A percentile compares a stretch with the other conserved stretches of the same genome.
These are phyloP conservation scores for Clepsis dumicolana DNA, from an alignment of 2,888 invertebrate species.

Conservation along the genomic window DNA sequence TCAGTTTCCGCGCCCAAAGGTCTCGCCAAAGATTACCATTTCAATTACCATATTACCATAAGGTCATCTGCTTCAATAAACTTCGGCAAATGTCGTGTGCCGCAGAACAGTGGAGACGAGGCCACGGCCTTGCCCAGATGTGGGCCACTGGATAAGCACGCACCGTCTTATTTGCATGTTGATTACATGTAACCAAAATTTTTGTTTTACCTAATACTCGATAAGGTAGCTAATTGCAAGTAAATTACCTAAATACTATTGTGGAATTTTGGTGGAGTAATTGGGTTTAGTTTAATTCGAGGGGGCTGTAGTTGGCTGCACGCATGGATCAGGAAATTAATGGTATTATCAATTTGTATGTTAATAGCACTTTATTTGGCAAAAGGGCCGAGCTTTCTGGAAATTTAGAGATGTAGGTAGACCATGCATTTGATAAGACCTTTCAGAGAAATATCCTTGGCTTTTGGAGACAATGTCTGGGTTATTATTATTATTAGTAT, in stretches of 20 bases:
- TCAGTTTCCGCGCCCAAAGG: conserved; percentile 2
- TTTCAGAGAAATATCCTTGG: no score
- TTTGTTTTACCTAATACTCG: conserved; percentile 61
- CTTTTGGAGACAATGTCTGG: no score
- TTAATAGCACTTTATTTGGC: background rate
- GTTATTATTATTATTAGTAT: no score
- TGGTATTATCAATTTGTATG: conserved; percentile 31
- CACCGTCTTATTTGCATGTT: conserved; percentile 80
- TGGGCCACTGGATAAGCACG: conserved; percentile 82
- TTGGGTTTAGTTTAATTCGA: conserved; percentile 46
- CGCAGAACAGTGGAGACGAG: conserved; percentile 55
- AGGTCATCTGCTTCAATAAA: conserved; percentile 34
- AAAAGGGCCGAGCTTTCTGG: background rate
- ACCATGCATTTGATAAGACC: no score
- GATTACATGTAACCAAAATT: conserved; percentile 67
- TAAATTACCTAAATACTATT: conserved; percentile 61
- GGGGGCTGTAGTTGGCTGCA: conserved; percentile 37
- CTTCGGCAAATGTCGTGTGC: conserved; percentile 53
- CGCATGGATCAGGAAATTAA: conserved; percentile 38
- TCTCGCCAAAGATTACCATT: conserved; percentile 18
- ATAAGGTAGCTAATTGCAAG: conserved; percentile 72
- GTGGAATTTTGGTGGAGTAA: conserved; percentile 53
- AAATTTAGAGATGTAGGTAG: background rate
- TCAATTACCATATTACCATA: conserved; percentile 28
- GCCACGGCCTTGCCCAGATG: conserved; percentile 80